Evolutionary conservation across 2,797 vertebrate species (phyloP).

Genomic region (Xiphorhynchus erythropygius): DNA sequence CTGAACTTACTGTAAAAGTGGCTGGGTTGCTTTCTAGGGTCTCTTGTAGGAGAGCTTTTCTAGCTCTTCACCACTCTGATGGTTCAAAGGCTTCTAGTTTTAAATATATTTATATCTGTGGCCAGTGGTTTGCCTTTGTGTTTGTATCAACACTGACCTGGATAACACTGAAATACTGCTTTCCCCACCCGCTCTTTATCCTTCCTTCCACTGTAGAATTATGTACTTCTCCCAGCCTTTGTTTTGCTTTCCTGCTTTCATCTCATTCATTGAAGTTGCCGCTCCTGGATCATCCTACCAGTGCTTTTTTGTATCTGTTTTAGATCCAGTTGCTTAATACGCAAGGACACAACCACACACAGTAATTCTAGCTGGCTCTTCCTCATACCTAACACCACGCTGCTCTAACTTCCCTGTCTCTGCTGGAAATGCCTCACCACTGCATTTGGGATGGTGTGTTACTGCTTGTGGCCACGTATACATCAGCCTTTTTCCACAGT

Average conservation of each 20-base stretch:
- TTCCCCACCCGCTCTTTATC: neutral
- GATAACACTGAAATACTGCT: neutral
- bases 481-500: neutral
- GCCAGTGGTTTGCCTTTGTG: neutral
- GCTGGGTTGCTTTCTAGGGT: neutral
- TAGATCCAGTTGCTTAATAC: neutral
- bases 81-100: neutral
- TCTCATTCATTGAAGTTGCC: neutral
- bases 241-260: neutral
- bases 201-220: neutral
- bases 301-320: neutral
- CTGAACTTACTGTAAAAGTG: neutral
- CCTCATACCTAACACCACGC: neutral
- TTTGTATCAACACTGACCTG: neutral
- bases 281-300: neutral
- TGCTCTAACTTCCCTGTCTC: neutral
- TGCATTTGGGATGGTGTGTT: accelerated
- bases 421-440: neutral
- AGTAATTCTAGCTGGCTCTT: neutral
- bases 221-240: neutral
- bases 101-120: neutral
- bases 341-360: neutral
- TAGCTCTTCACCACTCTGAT: neutral
- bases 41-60: neutral
- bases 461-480: neutral